Conservation (phyloP, 1,140 invertebrate species). For the Pogonognathellus flavescens region DNA sequence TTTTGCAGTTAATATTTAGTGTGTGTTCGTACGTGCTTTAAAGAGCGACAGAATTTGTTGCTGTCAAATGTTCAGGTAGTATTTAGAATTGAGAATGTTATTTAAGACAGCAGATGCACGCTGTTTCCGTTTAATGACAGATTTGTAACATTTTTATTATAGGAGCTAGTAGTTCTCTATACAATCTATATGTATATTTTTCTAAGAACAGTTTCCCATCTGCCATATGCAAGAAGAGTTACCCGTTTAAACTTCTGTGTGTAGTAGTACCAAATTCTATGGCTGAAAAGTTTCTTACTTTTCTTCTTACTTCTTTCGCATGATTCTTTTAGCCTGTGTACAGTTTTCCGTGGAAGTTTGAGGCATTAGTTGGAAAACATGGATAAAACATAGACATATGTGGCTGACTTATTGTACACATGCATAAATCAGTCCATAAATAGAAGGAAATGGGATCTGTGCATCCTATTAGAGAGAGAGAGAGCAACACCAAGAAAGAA, state of each 20-base stretch:
- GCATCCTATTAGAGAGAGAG: neutral
- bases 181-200: neutral
- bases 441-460: neutral
- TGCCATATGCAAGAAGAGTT: neutral
- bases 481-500: neutral
- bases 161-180: too few relatives aligned
- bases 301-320: neutral
- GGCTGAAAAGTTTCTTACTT: neutral
- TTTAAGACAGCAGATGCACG: too few relatives aligned
- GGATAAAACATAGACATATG: constrained; percentile 19
- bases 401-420: constrained; percentile 16
- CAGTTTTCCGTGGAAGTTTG: neutral
- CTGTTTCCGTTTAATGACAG: neutral
- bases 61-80: too few relatives aligned
- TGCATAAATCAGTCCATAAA: constrained; percentile 42
- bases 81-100: too few relatives aligned
- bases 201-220: constrained; percentile 16
- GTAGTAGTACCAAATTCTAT: too few relatives aligned
- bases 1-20: too few relatives aligned
- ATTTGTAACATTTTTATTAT: constrained; percentile 43
- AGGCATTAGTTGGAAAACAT: constrained; percentile 12
- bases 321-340: too few relatives aligned
- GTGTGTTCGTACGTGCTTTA: too few relatives aligned
- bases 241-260: neutral
- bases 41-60: too few relatives aligned